Evolutionary conservation across 2,113 vertebrate species (phyloP).

Genomic region (Corydoras sp.): DNA sequence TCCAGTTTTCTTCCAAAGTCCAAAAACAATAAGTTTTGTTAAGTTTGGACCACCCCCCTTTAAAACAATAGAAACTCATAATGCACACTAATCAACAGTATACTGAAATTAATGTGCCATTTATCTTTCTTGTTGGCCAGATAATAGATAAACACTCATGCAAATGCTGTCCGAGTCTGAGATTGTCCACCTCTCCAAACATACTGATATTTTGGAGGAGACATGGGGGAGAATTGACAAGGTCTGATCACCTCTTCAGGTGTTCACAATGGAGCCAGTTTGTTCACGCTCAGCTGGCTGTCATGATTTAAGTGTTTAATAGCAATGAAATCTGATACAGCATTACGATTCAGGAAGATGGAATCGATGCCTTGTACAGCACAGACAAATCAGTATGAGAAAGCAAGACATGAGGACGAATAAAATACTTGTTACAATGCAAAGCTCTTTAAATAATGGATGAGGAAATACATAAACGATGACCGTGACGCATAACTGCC

Average conservation of each 20-base stretch:
- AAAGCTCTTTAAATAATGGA: conserved; percentile 71
- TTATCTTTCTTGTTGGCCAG: no score
- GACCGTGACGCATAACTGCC: conserved; percentile 66
- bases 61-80: no score
- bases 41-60: no score
- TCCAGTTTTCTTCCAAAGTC: no score
- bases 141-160: no score
- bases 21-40: no score
- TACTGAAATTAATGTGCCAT: no score
- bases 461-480: conserved; percentile 68
- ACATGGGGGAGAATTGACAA: no score
- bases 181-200: no score
- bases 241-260: not conserved
- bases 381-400: conserved; percentile 62
- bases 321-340: conserved; percentile 58
- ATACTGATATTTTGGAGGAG: no score
- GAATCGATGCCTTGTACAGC: conserved; percentile 65
- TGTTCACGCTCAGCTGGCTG: conserved; percentile 31
- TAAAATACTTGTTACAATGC: conserved; percentile 61
- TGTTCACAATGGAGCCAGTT: conserved; percentile 30
- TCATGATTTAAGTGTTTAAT: conserved; percentile 59
- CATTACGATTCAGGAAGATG: conserved; percentile 57
- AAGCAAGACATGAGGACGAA: conserved; percentile 37
- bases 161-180: no score
- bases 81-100: no score